Conservation (phyloP, 2,797 vertebrate species). For the Ficedula albicollis region DNA sequence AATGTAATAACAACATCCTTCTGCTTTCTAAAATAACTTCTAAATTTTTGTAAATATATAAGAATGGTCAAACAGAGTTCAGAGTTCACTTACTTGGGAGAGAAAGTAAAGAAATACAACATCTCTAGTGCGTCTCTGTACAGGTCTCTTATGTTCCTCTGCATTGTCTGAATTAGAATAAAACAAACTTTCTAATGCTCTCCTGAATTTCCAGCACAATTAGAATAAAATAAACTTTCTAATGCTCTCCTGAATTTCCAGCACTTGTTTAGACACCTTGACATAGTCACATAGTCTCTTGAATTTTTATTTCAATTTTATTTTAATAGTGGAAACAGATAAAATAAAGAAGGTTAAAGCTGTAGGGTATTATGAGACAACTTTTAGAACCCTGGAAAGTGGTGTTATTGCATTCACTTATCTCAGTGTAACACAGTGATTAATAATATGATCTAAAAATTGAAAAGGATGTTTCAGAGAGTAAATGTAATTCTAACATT, state of each 20-base stretch:
- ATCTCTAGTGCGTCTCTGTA: neutral
- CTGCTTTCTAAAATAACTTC: neutral
- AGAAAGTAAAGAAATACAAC: neutral
- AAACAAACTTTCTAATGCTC: neutral
- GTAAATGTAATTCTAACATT: neutral
- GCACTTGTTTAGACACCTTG: neutral
- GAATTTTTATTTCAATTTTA: conserved; percentile 14
- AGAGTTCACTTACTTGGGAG: neutral
- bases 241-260: neutral
- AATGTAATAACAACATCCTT: neutral
- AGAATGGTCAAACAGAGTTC: neutral
- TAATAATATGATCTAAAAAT: neutral
- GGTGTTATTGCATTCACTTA: neutral
- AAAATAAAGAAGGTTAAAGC: neutral
- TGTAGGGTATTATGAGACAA: neutral
- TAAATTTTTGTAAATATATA: neutral
- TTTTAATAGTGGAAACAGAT: neutral
- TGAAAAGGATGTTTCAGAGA: neutral
- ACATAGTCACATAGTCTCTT: neutral
- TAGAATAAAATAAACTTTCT: neutral
- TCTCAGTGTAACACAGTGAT: neutral
- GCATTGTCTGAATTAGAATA: neutral
- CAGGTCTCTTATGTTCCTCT: neutral
- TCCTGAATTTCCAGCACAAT: neutral
- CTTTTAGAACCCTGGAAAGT: neutral